phyloP scores from a whole-genome alignment of 2,797 vertebrate species.

The Chromis chromis region DNA sequence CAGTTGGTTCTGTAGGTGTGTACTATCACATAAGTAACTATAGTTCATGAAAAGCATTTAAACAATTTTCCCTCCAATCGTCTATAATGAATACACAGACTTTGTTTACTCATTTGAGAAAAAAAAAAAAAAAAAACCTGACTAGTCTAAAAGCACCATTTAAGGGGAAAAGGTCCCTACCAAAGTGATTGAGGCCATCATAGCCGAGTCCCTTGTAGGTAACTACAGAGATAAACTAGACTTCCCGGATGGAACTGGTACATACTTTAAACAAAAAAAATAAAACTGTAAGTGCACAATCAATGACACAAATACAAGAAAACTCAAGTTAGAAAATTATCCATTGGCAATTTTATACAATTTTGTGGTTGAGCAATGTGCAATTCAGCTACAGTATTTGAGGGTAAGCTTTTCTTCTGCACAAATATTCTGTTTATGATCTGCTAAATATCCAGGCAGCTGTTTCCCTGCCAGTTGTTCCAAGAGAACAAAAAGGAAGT shows the following conservation, averaged over 20 bases:
- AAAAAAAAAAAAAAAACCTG: constrained; percentile 88
- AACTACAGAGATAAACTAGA: constrained; percentile 59
- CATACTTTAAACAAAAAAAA: constrained; percentile 49
- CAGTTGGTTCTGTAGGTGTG: constrained; percentile 82
- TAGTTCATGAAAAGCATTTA: constrained; percentile 90
- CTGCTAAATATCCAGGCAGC: constrained; percentile 58
- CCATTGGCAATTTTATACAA: constrained; percentile 72
- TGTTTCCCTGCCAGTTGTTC: constrained; percentile 58
- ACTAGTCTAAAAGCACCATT: constrained; percentile 98
- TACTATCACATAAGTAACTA: constrained; percentile 87
- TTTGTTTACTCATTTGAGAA: constrained; percentile 71
- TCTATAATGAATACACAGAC: constrained; percentile 88
- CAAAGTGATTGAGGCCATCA: constrained; percentile 91
- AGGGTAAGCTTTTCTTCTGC: constrained; percentile 58
- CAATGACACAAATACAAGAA: constrained; percentile 70
- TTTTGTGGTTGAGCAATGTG: constrained; percentile 76
- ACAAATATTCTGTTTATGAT: constrained; percentile 58
- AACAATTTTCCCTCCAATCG: constrained; percentile 81
- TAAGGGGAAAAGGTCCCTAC: constrained; percentile 87
- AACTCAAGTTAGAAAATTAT: constrained; percentile 65
- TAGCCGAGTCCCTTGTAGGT: constrained; percentile 88
- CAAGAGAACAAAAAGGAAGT: constrained; percentile 47
- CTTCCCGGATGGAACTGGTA: constrained; percentile 72
- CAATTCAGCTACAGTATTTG: constrained; percentile 79
- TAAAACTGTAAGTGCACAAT: constrained; percentile 80